Conservation (phyloP, 2,797 vertebrate species). For the Acipenser oxyrinchus region DNA sequence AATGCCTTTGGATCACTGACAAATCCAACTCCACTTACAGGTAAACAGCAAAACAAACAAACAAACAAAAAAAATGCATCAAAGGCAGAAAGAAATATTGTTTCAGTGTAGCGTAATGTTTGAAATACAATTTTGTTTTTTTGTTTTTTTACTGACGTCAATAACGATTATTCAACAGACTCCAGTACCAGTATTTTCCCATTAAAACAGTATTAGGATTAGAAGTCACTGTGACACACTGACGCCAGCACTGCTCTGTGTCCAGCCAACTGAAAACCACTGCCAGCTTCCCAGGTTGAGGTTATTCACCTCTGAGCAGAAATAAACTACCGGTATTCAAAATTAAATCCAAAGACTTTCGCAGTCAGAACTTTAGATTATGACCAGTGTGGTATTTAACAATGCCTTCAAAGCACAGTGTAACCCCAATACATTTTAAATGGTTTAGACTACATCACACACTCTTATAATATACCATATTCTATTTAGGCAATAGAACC, state of each 20-base stretch:
- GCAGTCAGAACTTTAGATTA: too few species aligned
- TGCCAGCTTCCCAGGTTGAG: conserved; percentile 22
- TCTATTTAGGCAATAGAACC: too few species aligned
- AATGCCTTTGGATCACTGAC: too few species aligned
- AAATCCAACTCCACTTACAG: too few species aligned
- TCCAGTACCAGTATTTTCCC: conserved; percentile 30
- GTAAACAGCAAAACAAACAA: too few species aligned
- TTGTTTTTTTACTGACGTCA: conserved; percentile 23
- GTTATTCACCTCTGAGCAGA: conserved; percentile 25
- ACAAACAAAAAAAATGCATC: conserved; percentile 2
- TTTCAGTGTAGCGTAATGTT: conserved; percentile 18
- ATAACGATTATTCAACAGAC: conserved; percentile 33
- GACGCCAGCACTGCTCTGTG: conserved; percentile 26
- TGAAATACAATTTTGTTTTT: conserved; percentile 28
- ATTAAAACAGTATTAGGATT: conserved; percentile 30
- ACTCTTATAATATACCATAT: too few species aligned
- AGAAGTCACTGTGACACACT: conserved; percentile 32
- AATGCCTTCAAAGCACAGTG: too few species aligned
- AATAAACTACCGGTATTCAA: conserved; percentile 18
- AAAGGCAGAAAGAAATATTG: conserved; percentile 2
- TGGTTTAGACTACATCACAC: too few species aligned
- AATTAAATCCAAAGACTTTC: too few species aligned
- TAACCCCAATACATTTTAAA: too few species aligned
- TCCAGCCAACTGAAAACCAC: conserved; percentile 20
- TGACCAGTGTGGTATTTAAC: too few species aligned